phyloP scores from a whole-genome alignment of 92 coral and sea anemone species.

The Epizoanthus ramosus region DNA sequence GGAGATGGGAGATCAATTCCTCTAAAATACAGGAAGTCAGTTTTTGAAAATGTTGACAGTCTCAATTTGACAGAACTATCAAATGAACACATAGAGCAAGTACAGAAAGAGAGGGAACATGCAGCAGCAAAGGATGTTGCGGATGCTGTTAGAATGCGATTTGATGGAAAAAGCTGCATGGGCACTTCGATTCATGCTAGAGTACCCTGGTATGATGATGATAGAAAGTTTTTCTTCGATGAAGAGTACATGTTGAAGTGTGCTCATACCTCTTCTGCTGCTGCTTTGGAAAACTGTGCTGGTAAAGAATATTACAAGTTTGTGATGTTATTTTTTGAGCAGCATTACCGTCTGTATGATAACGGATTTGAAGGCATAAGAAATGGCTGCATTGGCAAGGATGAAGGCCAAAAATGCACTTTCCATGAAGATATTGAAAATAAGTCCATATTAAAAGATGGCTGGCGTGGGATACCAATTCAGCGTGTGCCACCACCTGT shows the following conservation, averaged over 20 bases:
- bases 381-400: conserved; percentile 19
- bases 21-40: no score
- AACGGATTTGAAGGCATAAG: conserved; percentile 57
- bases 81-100: conserved; percentile 24
- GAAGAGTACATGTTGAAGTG: conserved; percentile 55
- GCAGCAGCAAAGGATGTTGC: conserved; percentile 38
- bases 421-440: conserved; percentile 15
- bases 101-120: conserved; percentile 16
- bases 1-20: conserved; percentile 52
- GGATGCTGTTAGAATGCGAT: conserved; percentile 19
- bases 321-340: conserved; percentile 14
- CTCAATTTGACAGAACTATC: no score
- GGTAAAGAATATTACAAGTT: conserved; percentile 45
- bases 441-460: neutral
- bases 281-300: conserved; percentile 42
- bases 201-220: conserved; percentile 21
- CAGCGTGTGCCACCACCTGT: conserved; percentile 14
- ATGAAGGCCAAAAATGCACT: neutral
- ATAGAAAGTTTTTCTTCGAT: conserved; percentile 49
- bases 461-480: conserved; percentile 38
- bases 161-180: conserved; percentile 46
- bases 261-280: conserved; percentile 21
- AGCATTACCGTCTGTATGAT: conserved; percentile 35
- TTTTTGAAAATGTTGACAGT: no score
- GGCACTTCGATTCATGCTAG: conserved; percentile 42